A percentile compares a stretch with the other conserved stretches of the same genome.
These are phyloP conservation scores for Molorchus minor DNA, from an alignment of 2,888 invertebrate genomes.

Conservation along the genomic window DNA sequence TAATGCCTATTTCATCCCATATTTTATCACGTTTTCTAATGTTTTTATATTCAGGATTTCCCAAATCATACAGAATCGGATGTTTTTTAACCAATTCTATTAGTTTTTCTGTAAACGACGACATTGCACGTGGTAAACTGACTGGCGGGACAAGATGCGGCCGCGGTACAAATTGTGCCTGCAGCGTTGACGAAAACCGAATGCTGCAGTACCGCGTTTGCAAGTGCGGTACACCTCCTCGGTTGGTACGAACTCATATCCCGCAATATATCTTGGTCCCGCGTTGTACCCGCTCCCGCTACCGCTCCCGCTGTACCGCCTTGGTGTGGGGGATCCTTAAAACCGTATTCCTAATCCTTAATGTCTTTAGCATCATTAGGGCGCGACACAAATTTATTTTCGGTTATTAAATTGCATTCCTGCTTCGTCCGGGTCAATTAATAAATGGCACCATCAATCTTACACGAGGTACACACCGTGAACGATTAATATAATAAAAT, in stretches of 20 bases:
- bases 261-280: too few species aligned
- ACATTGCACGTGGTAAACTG: too few species aligned
- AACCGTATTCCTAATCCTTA: not conserved
- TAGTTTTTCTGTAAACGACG: not conserved
- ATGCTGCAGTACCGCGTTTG: too few species aligned
- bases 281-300: too few species aligned
- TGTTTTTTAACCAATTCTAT: not conserved
- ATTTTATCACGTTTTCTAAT: conserved; percentile 18
- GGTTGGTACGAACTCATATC: too few species aligned
- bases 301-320: too few species aligned
- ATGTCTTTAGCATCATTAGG: not conserved
- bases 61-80: conserved; percentile 20
- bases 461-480: not conserved
- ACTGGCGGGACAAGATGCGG: too few species aligned
- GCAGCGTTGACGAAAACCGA: too few species aligned
- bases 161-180: too few species aligned
- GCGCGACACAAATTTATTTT: not conserved
- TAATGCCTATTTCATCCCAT: conserved; percentile 7
- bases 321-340: too few species aligned
- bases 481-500: conserved; percentile 10
- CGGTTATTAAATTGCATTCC: not conserved
- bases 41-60: conserved; percentile 25
- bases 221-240: too few species aligned
- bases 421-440: not conserved
- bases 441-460: conserved; percentile 19